Evolutionary conservation across 2,113 vertebrate genomes (phyloP).

Genomic region (Brachirus orientalis): DNA sequence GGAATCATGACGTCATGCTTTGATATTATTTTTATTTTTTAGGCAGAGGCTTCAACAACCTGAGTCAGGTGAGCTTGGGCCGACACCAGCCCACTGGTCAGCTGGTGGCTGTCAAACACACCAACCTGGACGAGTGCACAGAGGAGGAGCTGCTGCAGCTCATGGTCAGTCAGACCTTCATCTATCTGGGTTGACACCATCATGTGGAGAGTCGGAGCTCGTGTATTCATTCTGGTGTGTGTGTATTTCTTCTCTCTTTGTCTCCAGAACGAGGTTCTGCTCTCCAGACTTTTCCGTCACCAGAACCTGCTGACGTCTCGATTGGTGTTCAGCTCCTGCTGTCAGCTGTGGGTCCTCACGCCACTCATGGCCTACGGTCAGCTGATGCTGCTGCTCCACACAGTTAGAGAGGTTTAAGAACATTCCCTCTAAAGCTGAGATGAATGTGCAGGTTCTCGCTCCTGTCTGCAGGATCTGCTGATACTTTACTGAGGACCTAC

Average conservation of each 20-base stretch:
- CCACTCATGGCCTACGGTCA: slow-evolving; percentile 97
- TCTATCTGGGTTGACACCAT: too few relatives aligned
- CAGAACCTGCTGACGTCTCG: slow-evolving; percentile 91
- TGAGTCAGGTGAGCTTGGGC: slow-evolving; percentile 92
- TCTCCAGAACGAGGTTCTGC: slow-evolving; percentile 89
- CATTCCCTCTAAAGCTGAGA: neutral
- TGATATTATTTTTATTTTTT: slow-evolving; percentile 28
- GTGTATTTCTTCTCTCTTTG: slow-evolving; percentile 31
- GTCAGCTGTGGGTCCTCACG: slow-evolving; percentile 94
- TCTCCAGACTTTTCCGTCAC: slow-evolving; percentile 91
- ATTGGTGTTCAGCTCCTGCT: slow-evolving; percentile 92
- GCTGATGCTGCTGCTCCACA: slow-evolving; percentile 35
- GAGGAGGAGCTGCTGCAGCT: slow-evolving; percentile 93
- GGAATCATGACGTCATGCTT: too few relatives aligned
- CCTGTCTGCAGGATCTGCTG: slow-evolving; percentile 89
- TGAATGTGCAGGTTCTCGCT: slow-evolving; percentile 2
- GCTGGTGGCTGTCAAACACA: slow-evolving; percentile 91
- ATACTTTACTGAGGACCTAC: slow-evolving; percentile 88
- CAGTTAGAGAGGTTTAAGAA: neutral
- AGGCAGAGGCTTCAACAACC: slow-evolving; percentile 93
- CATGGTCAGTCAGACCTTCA: slow-evolving; percentile 81
- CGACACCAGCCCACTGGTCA: slow-evolving; percentile 89
- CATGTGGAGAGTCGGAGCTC: too few relatives aligned
- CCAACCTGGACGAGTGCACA: slow-evolving; percentile 93
- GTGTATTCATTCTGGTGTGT: too few relatives aligned